Conservation (phyloP, 2,797 vertebrate genomes). For the Ambastaia sidthimunki region DNA sequence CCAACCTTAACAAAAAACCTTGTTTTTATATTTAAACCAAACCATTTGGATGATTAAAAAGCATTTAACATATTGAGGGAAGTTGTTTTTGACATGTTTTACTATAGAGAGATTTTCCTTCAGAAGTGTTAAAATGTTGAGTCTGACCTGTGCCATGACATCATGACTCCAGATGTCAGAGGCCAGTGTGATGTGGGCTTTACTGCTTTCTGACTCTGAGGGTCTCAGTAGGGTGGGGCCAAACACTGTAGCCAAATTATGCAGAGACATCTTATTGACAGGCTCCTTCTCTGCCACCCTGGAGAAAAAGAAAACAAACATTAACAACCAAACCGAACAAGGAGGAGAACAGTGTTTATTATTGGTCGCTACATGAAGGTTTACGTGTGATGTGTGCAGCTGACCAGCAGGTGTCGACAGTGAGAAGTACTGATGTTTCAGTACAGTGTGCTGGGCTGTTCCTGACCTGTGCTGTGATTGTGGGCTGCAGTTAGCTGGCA, state of each 20-base stretch:
- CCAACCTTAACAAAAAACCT: too few relatives aligned
- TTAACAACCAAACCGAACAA: neutral
- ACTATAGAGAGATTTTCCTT: too few relatives aligned
- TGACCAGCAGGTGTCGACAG: slow-evolving; percentile 53
- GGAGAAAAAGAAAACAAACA: slow-evolving; percentile 32
- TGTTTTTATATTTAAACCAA: too few relatives aligned
- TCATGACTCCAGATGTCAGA: slow-evolving; percentile 99
- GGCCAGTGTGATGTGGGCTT: slow-evolving; percentile 88
- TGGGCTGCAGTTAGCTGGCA: neutral
- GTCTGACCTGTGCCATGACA: slow-evolving; percentile 95
- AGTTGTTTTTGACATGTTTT: too few relatives aligned
- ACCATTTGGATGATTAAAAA: too few relatives aligned
- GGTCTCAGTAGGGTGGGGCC: slow-evolving; percentile 96
- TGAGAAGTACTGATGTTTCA: slow-evolving; percentile 6
- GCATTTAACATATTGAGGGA: too few relatives aligned
- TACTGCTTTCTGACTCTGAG: slow-evolving; percentile 89
- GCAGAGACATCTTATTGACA: slow-evolving; percentile 99
- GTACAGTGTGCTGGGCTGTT: neutral
- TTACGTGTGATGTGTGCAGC: neutral
- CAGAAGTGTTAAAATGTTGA: neutral
- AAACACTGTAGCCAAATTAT: slow-evolving; percentile 97
- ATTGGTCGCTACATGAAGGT: neutral
- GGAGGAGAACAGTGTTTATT: neutral
- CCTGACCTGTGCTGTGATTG: slow-evolving; percentile 1
- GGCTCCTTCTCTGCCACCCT: slow-evolving; percentile 99